phyloP scores from a whole-genome alignment of 1,140 invertebrate species.

The Thaumatotibia leucotreta region DNA sequence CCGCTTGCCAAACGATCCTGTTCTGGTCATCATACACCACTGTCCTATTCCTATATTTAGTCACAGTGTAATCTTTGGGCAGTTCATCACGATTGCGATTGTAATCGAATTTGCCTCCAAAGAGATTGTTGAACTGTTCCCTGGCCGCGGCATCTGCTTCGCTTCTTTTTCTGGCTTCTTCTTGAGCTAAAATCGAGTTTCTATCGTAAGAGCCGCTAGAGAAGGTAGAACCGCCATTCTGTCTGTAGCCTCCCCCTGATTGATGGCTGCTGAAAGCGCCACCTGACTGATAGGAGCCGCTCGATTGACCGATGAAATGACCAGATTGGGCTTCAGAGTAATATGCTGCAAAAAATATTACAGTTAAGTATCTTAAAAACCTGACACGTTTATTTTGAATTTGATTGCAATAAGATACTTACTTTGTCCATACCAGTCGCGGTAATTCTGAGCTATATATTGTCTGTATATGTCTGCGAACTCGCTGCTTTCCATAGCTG shows the following conservation, averaged over 20 bases:
- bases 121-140: neutral
- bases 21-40: constrained; percentile 54
- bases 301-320: constrained; percentile 34
- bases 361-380: neutral
- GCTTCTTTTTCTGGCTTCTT: neutral
- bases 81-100: neutral
- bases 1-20: constrained; percentile 55
- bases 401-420: constrained; percentile 23
- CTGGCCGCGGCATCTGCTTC: neutral
- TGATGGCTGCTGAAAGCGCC: constrained; percentile 10
- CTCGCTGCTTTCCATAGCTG: constrained; percentile 55
- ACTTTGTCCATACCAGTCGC: constrained; percentile 56
- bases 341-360: neutral
- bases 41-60: constrained; percentile 46
- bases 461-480: constrained; percentile 16
- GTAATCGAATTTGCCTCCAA: neutral
- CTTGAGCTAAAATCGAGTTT: neutral
- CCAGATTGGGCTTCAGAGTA: constrained; percentile 14
- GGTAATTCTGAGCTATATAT: constrained; percentile 27
- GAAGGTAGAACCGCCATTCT: neutral
- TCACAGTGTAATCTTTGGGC: constrained; percentile 28
- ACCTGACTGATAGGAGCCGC: constrained; percentile 31
- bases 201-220: neutral
- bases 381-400: too few relatives aligned
- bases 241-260: neutral